Base-by-base conservation (phyloP, 2,888 invertebrate genomes). In the Drosophila niveifrons region DNA sequence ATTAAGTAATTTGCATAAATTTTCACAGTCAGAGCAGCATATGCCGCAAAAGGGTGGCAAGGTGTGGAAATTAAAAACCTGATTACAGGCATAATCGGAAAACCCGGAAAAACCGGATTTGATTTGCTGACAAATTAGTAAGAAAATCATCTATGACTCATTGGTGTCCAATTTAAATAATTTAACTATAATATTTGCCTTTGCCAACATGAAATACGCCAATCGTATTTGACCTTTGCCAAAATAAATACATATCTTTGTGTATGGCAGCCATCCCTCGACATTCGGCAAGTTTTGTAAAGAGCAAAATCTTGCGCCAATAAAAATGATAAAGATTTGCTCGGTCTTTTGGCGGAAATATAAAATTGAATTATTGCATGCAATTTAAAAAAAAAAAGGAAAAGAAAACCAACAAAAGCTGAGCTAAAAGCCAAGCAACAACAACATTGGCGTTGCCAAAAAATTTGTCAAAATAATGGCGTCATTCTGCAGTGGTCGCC, bases 401-500 rank as follows among this genome's bases (percentile, higher is more conserved):
- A 50, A 31, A 43, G 3, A 10, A 50, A 81, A 75, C 82, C 88
- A 84, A 87, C 89, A 88, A 86, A 86, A 86, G 81, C 79, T 75
- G 79, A 85, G 78, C 83, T 85, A 82, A 82, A 80, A 82, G 86
- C 84, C 80, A 78, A 73, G 66, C 55, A 77, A 74, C 67, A 72
- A 51, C 52, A 57, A 53, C 23, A 56, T 29, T 47, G 76, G 70
- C 82, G 78, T 81, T 87, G 88, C 88, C 88, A 90, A 90, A 90
- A 84, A 89, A 90, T 90, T 90, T 90, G 90, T 90, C 90, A 90
- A 88, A 89, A 86, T 90, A 90, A 89, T 90, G 88, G 90, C 88
- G 86, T 88, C 83, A 87, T 89, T 88, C 76, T 88, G 87, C 84
- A 87, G 80, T 87, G 79, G 89, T 74, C 85, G 70, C 69, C 75